These are phyloP conservation scores for Umimayanthus kanabou DNA, from an alignment of 92 coral and sea anemone species.

Conservation along the genomic window DNA sequence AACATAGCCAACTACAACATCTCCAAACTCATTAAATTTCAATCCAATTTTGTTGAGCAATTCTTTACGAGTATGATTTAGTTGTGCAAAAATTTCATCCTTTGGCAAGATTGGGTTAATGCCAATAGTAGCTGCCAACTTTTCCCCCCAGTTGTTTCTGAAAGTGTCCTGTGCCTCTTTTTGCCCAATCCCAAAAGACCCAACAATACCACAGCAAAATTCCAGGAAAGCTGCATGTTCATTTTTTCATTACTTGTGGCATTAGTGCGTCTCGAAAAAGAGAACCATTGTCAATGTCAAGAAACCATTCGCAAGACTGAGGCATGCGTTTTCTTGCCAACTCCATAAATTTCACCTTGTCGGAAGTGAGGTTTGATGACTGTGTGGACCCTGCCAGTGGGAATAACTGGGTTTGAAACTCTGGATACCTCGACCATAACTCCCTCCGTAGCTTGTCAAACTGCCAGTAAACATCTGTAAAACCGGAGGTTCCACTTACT, in stretches of 20 bases:
- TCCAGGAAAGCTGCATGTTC: constrained; percentile 42
- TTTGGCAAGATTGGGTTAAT: constrained; percentile 42
- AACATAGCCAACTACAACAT: too few relatives aligned
- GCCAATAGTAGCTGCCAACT: constrained; percentile 32
- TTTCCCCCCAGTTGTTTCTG: constrained; percentile 31
- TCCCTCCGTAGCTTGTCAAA: constrained; percentile 32
- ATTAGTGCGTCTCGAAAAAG: constrained; percentile 34
- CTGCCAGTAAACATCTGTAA: constrained; percentile 6
- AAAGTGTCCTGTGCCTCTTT: constrained; percentile 34
- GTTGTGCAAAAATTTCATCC: constrained; percentile 14
- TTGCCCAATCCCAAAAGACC: constrained; percentile 36
- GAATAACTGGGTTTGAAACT: constrained; percentile 21
- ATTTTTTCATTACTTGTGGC: constrained; percentile 22
- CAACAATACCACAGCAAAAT: constrained; percentile 47
- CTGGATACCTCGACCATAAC: constrained; percentile 31
- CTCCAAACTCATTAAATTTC: too few relatives aligned
- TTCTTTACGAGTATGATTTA: constrained; percentile 35
- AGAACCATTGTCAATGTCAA: constrained; percentile 49
- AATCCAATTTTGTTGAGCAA: constrained; percentile 29
- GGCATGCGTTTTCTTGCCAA: constrained; percentile 18
- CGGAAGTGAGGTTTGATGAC: neutral
- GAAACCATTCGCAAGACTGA: constrained; percentile 46
- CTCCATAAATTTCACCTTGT: constrained; percentile 24
- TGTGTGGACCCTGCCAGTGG: neutral
- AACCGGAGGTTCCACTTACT: neutral